A percentile compares a stretch with the other conserved stretches of the same genome.
Evolutionary conservation across 2,888 invertebrate species (phyloP).

Genomic region (Oxyscelio sp.): DNA sequence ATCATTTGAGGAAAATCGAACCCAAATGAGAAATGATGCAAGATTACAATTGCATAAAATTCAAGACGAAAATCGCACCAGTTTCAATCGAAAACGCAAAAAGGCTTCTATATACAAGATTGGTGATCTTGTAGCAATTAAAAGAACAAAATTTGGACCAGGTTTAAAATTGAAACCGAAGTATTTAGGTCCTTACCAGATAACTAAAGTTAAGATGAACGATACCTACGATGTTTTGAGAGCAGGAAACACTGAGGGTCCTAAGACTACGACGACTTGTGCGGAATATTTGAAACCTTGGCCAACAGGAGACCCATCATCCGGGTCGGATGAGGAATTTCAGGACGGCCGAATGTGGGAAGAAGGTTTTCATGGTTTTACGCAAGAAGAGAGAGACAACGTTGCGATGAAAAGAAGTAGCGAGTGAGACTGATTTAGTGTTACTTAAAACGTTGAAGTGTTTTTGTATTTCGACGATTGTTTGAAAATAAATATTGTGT

Average conservation of each 20-base stretch:
- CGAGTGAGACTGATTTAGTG: too few species aligned
- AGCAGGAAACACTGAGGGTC: conserved; percentile 10
- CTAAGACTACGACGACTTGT: conserved; percentile 15
- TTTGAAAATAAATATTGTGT: too few species aligned
- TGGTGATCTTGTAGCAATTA: conserved; percentile 68
- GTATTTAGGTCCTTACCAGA: conserved; percentile 64
- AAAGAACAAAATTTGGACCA: conserved; percentile 75
- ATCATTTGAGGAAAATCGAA: too few species aligned
- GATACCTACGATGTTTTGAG: conserved; percentile 32
- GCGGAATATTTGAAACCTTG: conserved; percentile 38
- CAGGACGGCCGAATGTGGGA: conserved; percentile 43
- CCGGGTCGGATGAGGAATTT: conserved; percentile 20
- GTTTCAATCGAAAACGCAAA: conserved; percentile 31
- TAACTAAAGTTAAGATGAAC: conserved; percentile 22
- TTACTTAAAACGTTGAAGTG: too few species aligned
- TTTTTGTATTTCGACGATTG: too few species aligned
- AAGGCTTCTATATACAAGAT: neutral
- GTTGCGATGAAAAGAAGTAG: too few species aligned
- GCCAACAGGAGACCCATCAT: conserved; percentile 2
- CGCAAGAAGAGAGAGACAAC: too few species aligned
- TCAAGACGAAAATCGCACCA: conserved; percentile 40
- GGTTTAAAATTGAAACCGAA: conserved; percentile 76
- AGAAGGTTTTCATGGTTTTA: too few species aligned
- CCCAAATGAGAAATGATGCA: too few species aligned
- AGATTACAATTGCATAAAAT: neutral